These are phyloP conservation scores for Hemichromis elongatus DNA, from an alignment of 2,113 vertebrate species.

Conservation along the genomic window DNA sequence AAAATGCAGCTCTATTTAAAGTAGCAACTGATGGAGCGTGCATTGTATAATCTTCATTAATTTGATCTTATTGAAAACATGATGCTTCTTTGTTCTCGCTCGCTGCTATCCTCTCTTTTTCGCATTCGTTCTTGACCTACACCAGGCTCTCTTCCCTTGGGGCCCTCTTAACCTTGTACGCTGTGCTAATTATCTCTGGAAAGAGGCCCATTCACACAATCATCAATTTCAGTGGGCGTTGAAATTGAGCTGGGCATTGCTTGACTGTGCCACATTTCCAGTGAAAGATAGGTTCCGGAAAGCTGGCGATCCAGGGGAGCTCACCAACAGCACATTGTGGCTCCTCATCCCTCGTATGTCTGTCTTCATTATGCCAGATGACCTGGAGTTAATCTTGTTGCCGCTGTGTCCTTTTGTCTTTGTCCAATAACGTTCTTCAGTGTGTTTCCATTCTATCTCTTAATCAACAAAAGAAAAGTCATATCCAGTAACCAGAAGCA, in stretches of 20 bases:
- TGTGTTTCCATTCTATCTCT: constrained; percentile 6
- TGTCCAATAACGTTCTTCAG: constrained; percentile 32
- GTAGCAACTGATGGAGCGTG: neutral
- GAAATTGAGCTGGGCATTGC: constrained; percentile 53
- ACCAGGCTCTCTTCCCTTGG: constrained; percentile 32
- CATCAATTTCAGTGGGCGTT: constrained; percentile 61
- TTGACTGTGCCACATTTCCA: constrained; percentile 45
- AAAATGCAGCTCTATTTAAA: neutral
- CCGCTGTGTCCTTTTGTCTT: constrained; percentile 48
- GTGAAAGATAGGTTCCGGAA: constrained; percentile 60
- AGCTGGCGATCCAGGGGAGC: constrained; percentile 42
- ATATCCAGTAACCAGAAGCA: constrained; percentile 29
- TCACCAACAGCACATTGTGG: constrained; percentile 37
- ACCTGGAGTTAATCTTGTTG: constrained; percentile 47
- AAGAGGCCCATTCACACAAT: constrained; percentile 62
- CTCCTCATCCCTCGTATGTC: constrained; percentile 48
- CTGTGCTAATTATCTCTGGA: constrained; percentile 72
- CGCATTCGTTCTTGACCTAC: constrained; percentile 56
- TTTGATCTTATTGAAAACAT: constrained; percentile 12
- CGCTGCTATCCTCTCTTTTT: neutral
- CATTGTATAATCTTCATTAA: neutral
- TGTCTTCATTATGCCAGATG: constrained; percentile 61
- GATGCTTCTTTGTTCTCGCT: constrained; percentile 24
- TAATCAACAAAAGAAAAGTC: constrained; percentile 39
- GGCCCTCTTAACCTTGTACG: constrained; percentile 54